These are phyloP conservation scores for Apoda limacodes DNA, from an alignment of 2,888 invertebrate genomes.

Conservation along the genomic window DNA sequence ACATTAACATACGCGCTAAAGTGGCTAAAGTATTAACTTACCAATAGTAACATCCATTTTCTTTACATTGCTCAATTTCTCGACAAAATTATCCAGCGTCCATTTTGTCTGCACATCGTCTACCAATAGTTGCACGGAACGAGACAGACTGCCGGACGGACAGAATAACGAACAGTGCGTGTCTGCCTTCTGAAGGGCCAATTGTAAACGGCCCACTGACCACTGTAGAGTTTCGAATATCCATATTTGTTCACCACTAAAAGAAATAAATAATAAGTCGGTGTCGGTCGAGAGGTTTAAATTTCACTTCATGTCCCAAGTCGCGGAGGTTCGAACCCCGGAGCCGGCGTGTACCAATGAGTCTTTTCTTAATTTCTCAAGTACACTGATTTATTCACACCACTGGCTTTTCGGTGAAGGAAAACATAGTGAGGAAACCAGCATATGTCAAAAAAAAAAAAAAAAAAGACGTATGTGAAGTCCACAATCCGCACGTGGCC, in stretches of 20 bases:
- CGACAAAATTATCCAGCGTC: conserved; percentile 19
- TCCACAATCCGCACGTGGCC: too few relatives aligned
- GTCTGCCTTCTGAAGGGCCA: conserved; percentile 27
- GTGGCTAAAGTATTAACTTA: conserved; percentile 21
- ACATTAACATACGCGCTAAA: too few relatives aligned
- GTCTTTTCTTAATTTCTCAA: too few relatives aligned
- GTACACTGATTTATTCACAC: too few relatives aligned
- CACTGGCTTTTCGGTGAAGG: too few relatives aligned
- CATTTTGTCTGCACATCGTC: conserved; percentile 15
- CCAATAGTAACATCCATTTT: conserved; percentile 24
- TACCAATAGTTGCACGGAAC: conserved; percentile 22
- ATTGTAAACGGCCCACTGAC: conserved; percentile 22
- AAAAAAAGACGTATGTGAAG: too few relatives aligned
- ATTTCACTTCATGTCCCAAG: too few relatives aligned
- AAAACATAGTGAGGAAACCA: too few relatives aligned
- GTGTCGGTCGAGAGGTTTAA: too few relatives aligned
- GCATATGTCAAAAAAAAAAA: too few relatives aligned
- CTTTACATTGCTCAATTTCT: conserved; percentile 15
- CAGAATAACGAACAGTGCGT: conserved; percentile 27
- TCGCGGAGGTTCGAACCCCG: too few relatives aligned
- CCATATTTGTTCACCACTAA: conserved; percentile 55
- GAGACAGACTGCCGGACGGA: conserved; percentile 28
- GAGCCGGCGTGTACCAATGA: too few relatives aligned
- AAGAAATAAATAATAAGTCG: conserved; percentile 13
- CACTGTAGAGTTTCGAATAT: conserved; percentile 37